These are phyloP conservation scores for Henricia sp. DNA, from an alignment of 53 echinoderm and acorn worm species.

Conservation along the genomic window DNA sequence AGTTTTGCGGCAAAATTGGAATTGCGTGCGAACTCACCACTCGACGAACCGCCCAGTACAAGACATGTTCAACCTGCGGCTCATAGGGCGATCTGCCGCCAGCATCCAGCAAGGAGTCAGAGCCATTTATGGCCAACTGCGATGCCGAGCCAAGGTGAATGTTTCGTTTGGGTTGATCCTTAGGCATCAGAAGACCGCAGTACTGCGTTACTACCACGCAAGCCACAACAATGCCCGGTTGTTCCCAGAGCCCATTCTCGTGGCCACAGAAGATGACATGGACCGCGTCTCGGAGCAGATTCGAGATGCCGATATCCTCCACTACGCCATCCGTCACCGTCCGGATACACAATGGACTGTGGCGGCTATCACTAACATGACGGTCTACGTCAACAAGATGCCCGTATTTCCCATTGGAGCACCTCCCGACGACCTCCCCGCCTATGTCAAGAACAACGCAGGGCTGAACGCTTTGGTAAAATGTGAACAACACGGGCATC, in stretches of 20 bases:
- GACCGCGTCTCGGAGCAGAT: too few relatives aligned
- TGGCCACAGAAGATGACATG: slow-evolving; percentile 6
- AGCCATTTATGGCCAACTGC: neutral
- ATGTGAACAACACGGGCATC: too few relatives aligned
- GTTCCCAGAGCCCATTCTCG: neutral
- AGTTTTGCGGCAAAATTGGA: neutral
- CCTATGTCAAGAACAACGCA: slow-evolving; percentile 26
- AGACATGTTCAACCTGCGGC: neutral
- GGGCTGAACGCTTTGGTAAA: too few relatives aligned
- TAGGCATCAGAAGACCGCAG: neutral
- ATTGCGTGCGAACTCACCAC: too few relatives aligned
- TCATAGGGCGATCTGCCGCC: neutral
- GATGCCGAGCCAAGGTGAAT: slow-evolving; percentile 13
- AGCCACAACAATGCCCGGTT: too few relatives aligned
- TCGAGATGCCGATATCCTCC: too few relatives aligned
- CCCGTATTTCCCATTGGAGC: slow-evolving; percentile 59
- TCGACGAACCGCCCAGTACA: too few relatives aligned
- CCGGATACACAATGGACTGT: slow-evolving; percentile 69
- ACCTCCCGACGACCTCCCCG: neutral
- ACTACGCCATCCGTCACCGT: too few relatives aligned
- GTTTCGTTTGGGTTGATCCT: slow-evolving; percentile 27
- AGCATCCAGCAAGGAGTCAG: neutral
- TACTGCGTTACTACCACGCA: slow-evolving; percentile 19
- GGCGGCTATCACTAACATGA: slow-evolving; percentile 43
- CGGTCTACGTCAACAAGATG: slow-evolving; percentile 40